Percentiles rank a stretch among this genome's conserved stretches.
Evolutionary conservation across 2,113 vertebrate genomes (phyloP).

Genomic region (Stomatorhinus ivindoensis): DNA sequence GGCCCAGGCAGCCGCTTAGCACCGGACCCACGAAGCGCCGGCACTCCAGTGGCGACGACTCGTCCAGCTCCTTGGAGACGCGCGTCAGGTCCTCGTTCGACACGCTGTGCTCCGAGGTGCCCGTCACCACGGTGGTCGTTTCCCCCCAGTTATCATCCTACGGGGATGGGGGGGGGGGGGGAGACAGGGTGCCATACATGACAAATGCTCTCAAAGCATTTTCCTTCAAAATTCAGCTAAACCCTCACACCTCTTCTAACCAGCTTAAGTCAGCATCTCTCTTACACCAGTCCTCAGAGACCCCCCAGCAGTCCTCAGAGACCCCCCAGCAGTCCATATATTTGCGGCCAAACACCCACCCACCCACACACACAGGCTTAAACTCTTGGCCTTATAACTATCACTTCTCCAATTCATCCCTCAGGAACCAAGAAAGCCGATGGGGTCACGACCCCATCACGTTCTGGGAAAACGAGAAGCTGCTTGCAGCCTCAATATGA

Average conservation of each 20-base stretch:
- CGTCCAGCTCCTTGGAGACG: constrained; percentile 85
- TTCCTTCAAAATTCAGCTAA: neutral
- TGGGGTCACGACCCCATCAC: neutral
- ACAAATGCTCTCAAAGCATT: neutral
- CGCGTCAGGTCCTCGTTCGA: constrained; percentile 86
- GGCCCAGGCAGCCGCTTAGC: constrained; percentile 66
- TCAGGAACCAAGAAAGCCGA: neutral
- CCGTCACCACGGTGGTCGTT: constrained; percentile 84
- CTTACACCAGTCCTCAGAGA: neutral
- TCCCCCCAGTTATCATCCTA: constrained; percentile 95
- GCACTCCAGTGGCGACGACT: constrained; percentile 78
- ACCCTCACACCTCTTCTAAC: neutral
- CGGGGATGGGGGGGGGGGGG: accelerated
- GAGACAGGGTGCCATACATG: too few relatives aligned
- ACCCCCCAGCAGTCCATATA: neutral
- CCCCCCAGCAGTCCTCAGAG: neutral
- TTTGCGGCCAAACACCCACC: neutral
- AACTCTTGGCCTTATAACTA: neutral
- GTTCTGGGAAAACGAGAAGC: neutral
- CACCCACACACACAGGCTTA: neutral
- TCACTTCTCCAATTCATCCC: neutral
- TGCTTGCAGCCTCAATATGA: neutral
- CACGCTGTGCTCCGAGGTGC: constrained; percentile 87
- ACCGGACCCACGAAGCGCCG: constrained; percentile 72
- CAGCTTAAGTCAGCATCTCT: neutral